Percentiles rank a stretch among this genome's conserved stretches.
Evolutionary conservation across 2,113 vertebrate genomes (phyloP).

Genomic region (Esox niger): DNA sequence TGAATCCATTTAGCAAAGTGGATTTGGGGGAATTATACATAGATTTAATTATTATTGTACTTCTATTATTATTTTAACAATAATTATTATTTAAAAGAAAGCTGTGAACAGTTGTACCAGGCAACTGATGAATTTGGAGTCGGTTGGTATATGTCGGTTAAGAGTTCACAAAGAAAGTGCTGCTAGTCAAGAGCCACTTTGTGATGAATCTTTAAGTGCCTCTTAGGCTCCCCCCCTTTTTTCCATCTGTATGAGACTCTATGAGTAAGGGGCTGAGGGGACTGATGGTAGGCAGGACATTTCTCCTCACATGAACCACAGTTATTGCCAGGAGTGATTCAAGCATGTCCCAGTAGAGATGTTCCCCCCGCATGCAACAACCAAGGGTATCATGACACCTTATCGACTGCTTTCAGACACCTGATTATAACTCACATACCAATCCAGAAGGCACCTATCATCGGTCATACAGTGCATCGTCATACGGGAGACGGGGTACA

Average conservation of each 20-base stretch:
- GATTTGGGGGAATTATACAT: too few relatives aligned
- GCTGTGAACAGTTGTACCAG: too few relatives aligned
- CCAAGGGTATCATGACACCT: too few relatives aligned
- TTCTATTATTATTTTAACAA: too few relatives aligned
- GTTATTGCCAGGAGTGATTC: not conserved
- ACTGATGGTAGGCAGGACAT: constrained; percentile 11
- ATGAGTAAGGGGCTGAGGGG: not conserved
- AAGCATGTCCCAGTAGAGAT: too few relatives aligned
- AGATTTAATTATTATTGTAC: too few relatives aligned
- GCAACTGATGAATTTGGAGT: not conserved
- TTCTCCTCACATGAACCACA: constrained; percentile 5
- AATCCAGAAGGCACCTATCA: too few relatives aligned
- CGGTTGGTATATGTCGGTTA: constrained; percentile 36
- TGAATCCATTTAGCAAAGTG: constrained; percentile 29
- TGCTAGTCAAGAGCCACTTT: constrained; percentile 38
- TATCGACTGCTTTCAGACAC: too few relatives aligned
- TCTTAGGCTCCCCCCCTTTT: constrained; percentile 34
- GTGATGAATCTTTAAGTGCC: constrained; percentile 52
- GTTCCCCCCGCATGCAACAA: too few relatives aligned
- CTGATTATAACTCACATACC: too few relatives aligned
- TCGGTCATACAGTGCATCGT: not conserved
- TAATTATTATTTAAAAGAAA: too few relatives aligned
- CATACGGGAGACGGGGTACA: too few relatives aligned
- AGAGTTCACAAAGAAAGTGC: constrained; percentile 39
- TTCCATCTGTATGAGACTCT: constrained; percentile 25